Percentiles rank a stretch among this genome's conserved stretches.
Evolutionary conservation across 2,888 invertebrate genomes (phyloP).

Genomic region (Miltochrista miniata): DNA sequence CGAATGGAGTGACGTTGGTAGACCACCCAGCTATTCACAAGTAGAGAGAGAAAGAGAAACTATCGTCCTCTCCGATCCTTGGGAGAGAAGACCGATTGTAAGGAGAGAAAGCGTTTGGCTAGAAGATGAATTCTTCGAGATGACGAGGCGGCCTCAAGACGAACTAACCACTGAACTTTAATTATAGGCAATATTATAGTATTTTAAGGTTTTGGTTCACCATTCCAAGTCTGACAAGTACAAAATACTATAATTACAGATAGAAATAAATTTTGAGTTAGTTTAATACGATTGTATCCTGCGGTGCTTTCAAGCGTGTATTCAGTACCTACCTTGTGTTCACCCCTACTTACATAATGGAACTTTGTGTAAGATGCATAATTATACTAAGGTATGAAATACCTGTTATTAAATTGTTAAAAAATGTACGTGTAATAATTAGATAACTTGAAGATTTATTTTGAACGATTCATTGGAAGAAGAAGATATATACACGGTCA

Average conservation of each 20-base stretch:
- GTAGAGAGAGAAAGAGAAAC: slow-evolving; percentile 68
- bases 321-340: slow-evolving; percentile 1
- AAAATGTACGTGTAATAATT: neutral
- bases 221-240: slow-evolving; percentile 57
- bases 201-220: slow-evolving; percentile 33
- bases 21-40: slow-evolving; percentile 79
- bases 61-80: slow-evolving; percentile 73
- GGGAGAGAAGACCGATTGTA: slow-evolving; percentile 78
- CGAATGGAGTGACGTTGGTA: slow-evolving; percentile 79
- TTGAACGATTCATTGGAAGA: too few species aligned
- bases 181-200: slow-evolving; percentile 28
- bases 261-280: slow-evolving; percentile 20
- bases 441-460: too few species aligned
- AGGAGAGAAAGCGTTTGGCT: slow-evolving; percentile 85
- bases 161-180: slow-evolving; percentile 94
- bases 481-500: too few species aligned
- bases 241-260: slow-evolving; percentile 44
- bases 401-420: too few species aligned
- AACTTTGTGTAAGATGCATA: slow-evolving; percentile 1
- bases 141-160: slow-evolving; percentile 94
- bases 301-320: slow-evolving; percentile 35
- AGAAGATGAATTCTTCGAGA: slow-evolving; percentile 92
- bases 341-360: neutral
- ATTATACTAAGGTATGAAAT: neutral
- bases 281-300: slow-evolving; percentile 19